These are phyloP conservation scores for Neoscelio sp. DNA, from an alignment of 2,888 invertebrate species.

Conservation along the genomic window DNA sequence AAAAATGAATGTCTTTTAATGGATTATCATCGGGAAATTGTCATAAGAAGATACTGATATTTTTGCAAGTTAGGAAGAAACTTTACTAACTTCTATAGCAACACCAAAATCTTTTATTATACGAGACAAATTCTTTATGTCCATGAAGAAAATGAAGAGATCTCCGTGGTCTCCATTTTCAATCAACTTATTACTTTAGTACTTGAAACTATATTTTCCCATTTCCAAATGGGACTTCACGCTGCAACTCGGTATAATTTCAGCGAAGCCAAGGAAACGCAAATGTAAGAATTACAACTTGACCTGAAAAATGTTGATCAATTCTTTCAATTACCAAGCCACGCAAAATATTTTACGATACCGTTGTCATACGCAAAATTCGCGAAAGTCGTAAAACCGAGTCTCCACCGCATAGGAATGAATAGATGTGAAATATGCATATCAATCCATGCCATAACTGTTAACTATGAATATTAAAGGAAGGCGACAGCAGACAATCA, in stretches of 20 bases:
- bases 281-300: slow-evolving; percentile 10
- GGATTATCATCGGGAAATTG: too few species aligned
- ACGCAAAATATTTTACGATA: slow-evolving; percentile 16
- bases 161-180: slow-evolving; percentile 20
- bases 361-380: slow-evolving; percentile 2
- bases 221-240: slow-evolving; percentile 28
- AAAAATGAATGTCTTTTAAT: too few species aligned
- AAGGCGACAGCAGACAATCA: too few species aligned
- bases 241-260: slow-evolving; percentile 14
- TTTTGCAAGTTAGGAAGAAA: too few species aligned
- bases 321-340: not conserved
- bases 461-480: too few species aligned
- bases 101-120: slow-evolving; percentile 23
- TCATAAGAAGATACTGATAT: too few species aligned
- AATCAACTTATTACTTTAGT: slow-evolving; percentile 23
- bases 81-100: too few species aligned
- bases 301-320: slow-evolving; percentile 14
- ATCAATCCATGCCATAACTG: too few species aligned
- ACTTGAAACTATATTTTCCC: slow-evolving; percentile 21
- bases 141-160: slow-evolving; percentile 36
- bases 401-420: too few species aligned
- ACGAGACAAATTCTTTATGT: slow-evolving; percentile 32
- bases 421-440: too few species aligned
- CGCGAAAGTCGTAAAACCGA: not conserved
- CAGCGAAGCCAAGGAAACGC: slow-evolving; percentile 5